phyloP scores from a whole-genome alignment of 2,797 vertebrate species.

The Protosalanx chinensis region DNA sequence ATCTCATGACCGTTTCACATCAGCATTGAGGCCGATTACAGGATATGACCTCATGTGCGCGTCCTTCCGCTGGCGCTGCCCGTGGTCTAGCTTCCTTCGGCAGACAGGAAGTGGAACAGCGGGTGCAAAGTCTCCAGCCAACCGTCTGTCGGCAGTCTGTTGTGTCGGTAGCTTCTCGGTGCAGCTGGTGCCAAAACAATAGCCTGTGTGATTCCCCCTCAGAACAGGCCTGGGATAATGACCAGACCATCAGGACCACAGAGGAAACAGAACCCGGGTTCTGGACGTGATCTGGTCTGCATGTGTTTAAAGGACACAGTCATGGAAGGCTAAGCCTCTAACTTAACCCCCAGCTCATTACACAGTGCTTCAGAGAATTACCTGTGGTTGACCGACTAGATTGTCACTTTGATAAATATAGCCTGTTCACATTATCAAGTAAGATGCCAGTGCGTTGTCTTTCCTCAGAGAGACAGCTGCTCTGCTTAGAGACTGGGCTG shows the following conservation, averaged over 20 bases:
- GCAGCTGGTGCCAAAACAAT: constrained; percentile 59
- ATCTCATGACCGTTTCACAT: constrained; percentile 59
- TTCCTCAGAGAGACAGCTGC: constrained; percentile 55
- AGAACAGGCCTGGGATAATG: constrained; percentile 38
- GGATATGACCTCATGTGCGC: constrained; percentile 65
- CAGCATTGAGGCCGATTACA: constrained; percentile 57
- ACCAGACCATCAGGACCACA: constrained; percentile 28
- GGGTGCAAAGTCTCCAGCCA: constrained; percentile 42
- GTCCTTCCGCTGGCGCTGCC: constrained; percentile 66
- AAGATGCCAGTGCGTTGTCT: constrained; percentile 42
- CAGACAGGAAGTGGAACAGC: constrained; percentile 58
- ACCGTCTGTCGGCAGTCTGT: constrained; percentile 46
- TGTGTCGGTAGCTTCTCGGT: constrained; percentile 51
- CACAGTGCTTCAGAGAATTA: constrained; percentile 44
- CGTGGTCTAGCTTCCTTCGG: constrained; percentile 64
- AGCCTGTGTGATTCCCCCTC: constrained; percentile 35
- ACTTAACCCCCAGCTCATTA: constrained; percentile 22
- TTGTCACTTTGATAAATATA: constrained; percentile 59
- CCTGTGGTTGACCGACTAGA: constrained; percentile 45
- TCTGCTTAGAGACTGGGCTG: constrained; percentile 55
- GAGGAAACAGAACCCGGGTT: constrained; percentile 24
- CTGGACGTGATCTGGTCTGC: constrained; percentile 17
- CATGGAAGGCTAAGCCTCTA: constrained; percentile 24
- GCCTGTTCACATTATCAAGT: constrained; percentile 50
- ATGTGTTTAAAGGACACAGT: constrained; percentile 18